Evolutionary conservation across 2,797 vertebrate genomes (phyloP), one percentile per base, ranked within the genome.

Genomic region (Crocodylus rhombifer): DNA sequence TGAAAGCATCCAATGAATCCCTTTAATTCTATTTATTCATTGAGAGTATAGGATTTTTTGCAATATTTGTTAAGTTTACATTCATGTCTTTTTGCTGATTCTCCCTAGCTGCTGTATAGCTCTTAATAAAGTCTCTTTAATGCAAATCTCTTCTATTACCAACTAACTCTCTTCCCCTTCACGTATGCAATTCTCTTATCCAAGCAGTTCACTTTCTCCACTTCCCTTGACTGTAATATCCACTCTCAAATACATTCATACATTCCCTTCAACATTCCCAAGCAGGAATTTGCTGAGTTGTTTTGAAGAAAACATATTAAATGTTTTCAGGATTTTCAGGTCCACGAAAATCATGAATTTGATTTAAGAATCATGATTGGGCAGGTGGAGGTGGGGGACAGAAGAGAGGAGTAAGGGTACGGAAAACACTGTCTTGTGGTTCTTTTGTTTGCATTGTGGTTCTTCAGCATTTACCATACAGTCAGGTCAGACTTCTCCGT

Each of bases 151-250:
- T 76, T 82, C 36, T 57, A 84, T n/a, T 25, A 78, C 14, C 75
- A 60, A 77, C 67, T 86, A 36, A 71, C 86, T 60, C 6, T 78
- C 9, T 73, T 92, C 67, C 65, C 26, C 30, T 88, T 55, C 28
- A 79, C 87, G 92, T 86, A 36, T 84, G 91, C 94, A 65, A 30
- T 89, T 89, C 14, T 71, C 14, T 1, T 80, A 18, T 87, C 14
- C 14, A 84, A 88, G 25, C 3, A 91, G 23, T n/a, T 62, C 5
- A 55, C 7, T 73, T 76, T 91, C 81, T 30, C 14, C n/a, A 51
- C 42, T 85, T 84, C n/a, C 77, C 86, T 79, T 82, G 67, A 17
- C 4, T 58, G 15, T 18, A 86, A 63, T 67, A 67, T 36, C 30
- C 3, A n/a, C 10, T 42, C 65, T 86, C 57, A 83, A 33, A 61